These are phyloP conservation scores for Corythornis madagascariensis DNA, from an alignment of 2,113 vertebrate genomes.

Conservation along the genomic window DNA sequence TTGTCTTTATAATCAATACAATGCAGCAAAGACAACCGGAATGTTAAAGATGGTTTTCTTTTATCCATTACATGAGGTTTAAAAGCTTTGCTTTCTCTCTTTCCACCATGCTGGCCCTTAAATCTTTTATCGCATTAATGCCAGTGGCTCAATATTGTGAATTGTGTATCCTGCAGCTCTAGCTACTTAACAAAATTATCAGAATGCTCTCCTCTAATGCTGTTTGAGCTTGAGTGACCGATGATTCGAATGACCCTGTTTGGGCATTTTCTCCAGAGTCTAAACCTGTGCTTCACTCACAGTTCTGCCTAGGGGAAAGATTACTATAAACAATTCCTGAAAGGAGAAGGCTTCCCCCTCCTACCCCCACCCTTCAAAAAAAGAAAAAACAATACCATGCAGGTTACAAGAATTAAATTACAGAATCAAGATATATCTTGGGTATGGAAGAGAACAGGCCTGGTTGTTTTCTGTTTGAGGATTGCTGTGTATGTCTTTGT, in stretches of 20 bases:
- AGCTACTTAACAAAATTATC: constrained; percentile 15
- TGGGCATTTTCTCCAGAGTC: not conserved
- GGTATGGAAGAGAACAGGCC: not conserved
- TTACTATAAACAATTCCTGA: not conserved
- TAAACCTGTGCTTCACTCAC: not conserved
- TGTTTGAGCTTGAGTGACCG: not conserved
- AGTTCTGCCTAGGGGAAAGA: not conserved
- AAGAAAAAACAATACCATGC: not conserved
- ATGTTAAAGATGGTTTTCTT: not conserved
- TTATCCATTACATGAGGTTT: constrained; percentile 2
- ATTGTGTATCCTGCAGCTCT: constrained; percentile 4
- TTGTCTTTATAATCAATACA: not conserved
- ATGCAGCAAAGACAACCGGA: not conserved
- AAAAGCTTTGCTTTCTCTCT: constrained; percentile 14
- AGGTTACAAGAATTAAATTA: not conserved
- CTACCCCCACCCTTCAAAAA: not conserved
- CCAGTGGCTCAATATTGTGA: constrained; percentile 1
- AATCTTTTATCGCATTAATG: not conserved
- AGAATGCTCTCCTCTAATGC: not conserved
- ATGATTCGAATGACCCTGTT: not conserved
- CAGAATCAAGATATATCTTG: not conserved
- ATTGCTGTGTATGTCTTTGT: not conserved
- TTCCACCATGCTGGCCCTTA: not conserved
- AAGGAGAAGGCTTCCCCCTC: not conserved
- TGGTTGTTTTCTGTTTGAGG: not conserved